Base-by-base conservation (phyloP, 2,888 invertebrate species). In the Lycaena phlaeas region DNA sequence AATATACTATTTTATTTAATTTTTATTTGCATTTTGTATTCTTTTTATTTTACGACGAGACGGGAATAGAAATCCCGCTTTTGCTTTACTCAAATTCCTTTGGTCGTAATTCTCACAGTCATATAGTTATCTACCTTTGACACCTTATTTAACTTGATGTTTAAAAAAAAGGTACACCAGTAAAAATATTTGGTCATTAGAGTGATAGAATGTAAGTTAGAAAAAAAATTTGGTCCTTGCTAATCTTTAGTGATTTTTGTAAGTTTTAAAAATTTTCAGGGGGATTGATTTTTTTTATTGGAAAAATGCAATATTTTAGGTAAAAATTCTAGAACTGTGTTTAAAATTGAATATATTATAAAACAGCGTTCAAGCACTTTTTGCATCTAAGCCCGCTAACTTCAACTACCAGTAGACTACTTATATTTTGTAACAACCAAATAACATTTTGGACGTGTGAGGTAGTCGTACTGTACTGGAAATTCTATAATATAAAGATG, bases 301-400 rank as follows among this genome's bases (percentile, higher is more conserved):
- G 22, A 34, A 34, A 34, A 34, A 4, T 34, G 10, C 22, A 18
- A 12, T 18, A 34, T 3, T 22, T 34, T 22, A 34, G 34, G 34
- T 34, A 34, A 34, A 34, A 34, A 34, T 34, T 18, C 18, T 34
- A 34, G 12, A 34, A 34, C 9, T 34, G 9, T 34, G 12, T 17
- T 34, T 31, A 12, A 31, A 34, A 12, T 34, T 18, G 22, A 34
- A 34, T 34, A 34, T 12, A 9, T 18, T 22, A 27, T 22, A 7
- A 11, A 12, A 34, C 34, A 34, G 34, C 22, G 18, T 11, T 9
- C 12, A 34, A 34, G 34, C 34, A 34, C 31, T 31, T 34, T 34
- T 34, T 34, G 34, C 22, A 34, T 22, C 34, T 34, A 34, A 34
- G n/a, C 29, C 29, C 7, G 30, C 30, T n/a, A 30, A 10, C n/a